phyloP scores from a whole-genome alignment of 1,140 invertebrate species.

The Teleogryllus occipitalis region DNA sequence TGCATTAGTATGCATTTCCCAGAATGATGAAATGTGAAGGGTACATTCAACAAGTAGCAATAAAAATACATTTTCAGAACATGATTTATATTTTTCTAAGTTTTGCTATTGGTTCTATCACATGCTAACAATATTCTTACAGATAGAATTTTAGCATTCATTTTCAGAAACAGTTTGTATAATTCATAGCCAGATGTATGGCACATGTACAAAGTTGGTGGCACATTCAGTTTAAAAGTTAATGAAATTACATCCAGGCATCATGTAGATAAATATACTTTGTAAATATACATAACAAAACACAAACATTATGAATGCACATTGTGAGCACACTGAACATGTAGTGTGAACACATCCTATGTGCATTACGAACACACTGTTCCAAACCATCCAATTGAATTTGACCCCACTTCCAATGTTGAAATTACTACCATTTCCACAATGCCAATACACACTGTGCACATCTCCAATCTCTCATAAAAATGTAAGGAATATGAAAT shows the following conservation, averaged over 20 bases:
- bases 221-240: background rate
- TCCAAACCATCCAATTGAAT: too few species aligned
- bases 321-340: background rate
- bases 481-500: background rate
- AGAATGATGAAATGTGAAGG: too few species aligned
- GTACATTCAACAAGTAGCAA: background rate
- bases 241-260: background rate
- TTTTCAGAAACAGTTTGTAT: background rate
- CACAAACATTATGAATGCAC: background rate
- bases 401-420: too few species aligned
- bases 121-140: constrained; percentile 1
- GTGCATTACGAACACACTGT: too few species aligned
- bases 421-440: too few species aligned
- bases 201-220: background rate
- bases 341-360: too few species aligned
- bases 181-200: background rate
- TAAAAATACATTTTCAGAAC: background rate
- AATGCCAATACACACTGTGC: too few species aligned
- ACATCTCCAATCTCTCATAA: background rate
- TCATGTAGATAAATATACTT: background rate
- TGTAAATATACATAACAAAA: background rate
- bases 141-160: background rate
- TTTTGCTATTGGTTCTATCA: background rate
- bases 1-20: too few species aligned
- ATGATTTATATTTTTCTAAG: background rate